Base-by-base conservation (phyloP, 1,140 invertebrate species). In the Drosophila rhopaloa region DNA sequence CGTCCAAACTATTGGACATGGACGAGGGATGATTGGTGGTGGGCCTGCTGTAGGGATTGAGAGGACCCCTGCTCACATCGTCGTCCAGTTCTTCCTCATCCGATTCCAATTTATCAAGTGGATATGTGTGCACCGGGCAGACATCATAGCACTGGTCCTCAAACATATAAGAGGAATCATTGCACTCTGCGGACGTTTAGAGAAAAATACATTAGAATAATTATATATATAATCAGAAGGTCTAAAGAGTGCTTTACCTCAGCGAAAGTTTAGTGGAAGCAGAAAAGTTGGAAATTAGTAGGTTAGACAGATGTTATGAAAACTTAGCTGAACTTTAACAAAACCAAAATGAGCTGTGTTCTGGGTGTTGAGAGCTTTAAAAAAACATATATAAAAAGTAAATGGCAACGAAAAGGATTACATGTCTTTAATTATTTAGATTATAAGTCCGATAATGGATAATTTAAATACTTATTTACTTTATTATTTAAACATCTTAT, bases 101-200 rank as follows among this genome's bases (percentile, higher is more conserved):
- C 2, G 62, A 44, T 24, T 47, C 61, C 6, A 81, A 14, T 4
- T 70, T 59, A 40, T 88, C 68, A 0, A 62, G 29, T 29, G 73
- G 27, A 54, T 63, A 92, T 2, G 83, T 89, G 46, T 83, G 91
- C 40, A 47, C 48, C 0, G 91, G 91, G 32, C 91, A 92, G 48
- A 81, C 50, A 32, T 81, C 75, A 24, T 74, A 92, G 53, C 91
- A 92, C 32, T 76, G 71, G 19, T 80, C 79, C 55, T 82, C 47
- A 24, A 74, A 91, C 44, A 84, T 79, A 56, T 66, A 91, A 3
- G 77, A 63, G 7, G 74, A 37, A 6, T 76, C 73, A 19, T 66
- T 55, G 63, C 91, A 92, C 44, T 90, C 91, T 92, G 68, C n/a
- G 65, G 57, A 89, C 14, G 77, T 29, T 37, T 32, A 29, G 38